These are phyloP conservation scores for Brachyhypopomus occidentalis DNA, from an alignment of 2,113 vertebrate species.

Conservation along the genomic window DNA sequence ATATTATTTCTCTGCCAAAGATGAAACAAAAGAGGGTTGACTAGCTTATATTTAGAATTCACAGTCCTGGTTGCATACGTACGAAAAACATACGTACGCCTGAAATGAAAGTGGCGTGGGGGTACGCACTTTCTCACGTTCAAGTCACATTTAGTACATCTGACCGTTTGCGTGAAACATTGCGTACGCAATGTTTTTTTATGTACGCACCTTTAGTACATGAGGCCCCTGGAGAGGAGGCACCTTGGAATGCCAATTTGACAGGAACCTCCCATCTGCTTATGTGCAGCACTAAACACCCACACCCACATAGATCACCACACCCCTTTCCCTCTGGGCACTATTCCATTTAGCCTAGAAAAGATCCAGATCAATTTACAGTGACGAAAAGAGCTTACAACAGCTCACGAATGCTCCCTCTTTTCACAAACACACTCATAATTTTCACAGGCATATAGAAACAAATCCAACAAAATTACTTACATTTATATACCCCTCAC, in stretches of 20 bases:
- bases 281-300: constrained; percentile 67
- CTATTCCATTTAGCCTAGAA: constrained; percentile 84
- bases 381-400: constrained; percentile 70
- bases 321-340: constrained; percentile 59
- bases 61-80: constrained; percentile 74
- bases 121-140: no score
- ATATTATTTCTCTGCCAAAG: neutral
- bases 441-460: constrained; percentile 48
- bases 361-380: constrained; percentile 88
- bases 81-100: no score
- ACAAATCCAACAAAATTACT: constrained; percentile 42
- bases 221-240: no score
- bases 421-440: constrained; percentile 61
- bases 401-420: constrained; percentile 53
- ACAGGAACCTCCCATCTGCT: constrained; percentile 82
- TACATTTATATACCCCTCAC: neutral
- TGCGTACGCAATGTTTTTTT: no score
- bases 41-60: constrained; percentile 24
- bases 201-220: no score
- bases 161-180: no score
- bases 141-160: no score
- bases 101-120: no score
- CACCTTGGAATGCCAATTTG: constrained; percentile 81
- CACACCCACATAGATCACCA: constrained; percentile 26
- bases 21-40: neutral